These are phyloP conservation scores for Limenitis camilla DNA, from an alignment of 2,888 invertebrate genomes.

Conservation along the genomic window DNA sequence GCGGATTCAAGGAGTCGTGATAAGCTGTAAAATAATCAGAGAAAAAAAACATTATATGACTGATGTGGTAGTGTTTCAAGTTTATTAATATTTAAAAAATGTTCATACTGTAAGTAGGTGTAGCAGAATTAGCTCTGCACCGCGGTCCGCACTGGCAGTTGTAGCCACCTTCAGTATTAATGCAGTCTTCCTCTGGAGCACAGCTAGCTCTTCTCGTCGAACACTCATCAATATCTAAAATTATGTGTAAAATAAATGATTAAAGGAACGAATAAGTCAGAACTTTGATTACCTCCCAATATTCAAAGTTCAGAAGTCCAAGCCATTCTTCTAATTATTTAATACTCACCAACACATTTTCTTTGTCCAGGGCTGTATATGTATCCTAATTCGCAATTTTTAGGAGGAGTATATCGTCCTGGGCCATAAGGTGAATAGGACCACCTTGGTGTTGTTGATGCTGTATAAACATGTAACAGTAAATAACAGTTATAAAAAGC, in stretches of 20 bases:
- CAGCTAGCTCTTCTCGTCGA: conserved; percentile 62
- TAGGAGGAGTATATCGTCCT: conserved; percentile 30
- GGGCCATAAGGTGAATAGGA: conserved; percentile 31
- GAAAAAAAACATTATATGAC: not conserved
- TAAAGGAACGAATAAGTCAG: too few relatives aligned
- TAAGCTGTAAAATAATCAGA: conserved; percentile 5
- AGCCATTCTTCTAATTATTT: not conserved
- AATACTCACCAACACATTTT: conserved; percentile 55
- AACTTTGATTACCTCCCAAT: too few relatives aligned
- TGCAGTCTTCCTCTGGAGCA: conserved; percentile 68
- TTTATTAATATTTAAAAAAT: not conserved
- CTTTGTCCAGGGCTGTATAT: conserved; percentile 36
- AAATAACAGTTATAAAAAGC: not conserved
- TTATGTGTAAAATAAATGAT: too few relatives aligned
- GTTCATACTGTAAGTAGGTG: conserved; percentile 31
- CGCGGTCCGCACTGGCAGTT: conserved; percentile 69
- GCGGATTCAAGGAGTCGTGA: not conserved
- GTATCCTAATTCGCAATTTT: conserved; percentile 54
- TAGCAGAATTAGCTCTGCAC: conserved; percentile 38
- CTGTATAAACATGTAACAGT: not conserved
- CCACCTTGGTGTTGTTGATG: conserved; percentile 31
- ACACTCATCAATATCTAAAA: conserved; percentile 88
- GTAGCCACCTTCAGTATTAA: conserved; percentile 87
- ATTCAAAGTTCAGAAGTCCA: too few relatives aligned
- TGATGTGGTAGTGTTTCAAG: too few relatives aligned